Evolutionary conservation across 2,797 vertebrate species (phyloP).

Genomic region (Sebastes melanostomus): DNA sequence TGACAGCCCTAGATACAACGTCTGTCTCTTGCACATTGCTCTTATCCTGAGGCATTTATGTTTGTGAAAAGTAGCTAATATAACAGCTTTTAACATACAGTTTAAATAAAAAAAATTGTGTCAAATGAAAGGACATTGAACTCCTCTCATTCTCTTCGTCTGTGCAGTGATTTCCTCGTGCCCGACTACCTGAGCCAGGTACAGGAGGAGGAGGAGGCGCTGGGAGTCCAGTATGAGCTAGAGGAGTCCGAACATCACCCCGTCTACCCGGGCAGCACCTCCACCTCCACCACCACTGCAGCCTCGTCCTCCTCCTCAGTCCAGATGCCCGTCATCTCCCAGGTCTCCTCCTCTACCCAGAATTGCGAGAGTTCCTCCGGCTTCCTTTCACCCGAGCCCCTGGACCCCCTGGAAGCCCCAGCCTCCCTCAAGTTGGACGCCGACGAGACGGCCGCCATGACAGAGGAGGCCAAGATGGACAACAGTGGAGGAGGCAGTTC

Average conservation of each 20-base stretch:
- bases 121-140: not conserved
- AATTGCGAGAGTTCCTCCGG: slow-evolving; percentile 90
- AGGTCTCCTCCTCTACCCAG: slow-evolving; percentile 98
- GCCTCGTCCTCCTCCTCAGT: slow-evolving; percentile 89
- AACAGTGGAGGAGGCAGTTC: slow-evolving; percentile 71
- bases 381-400: slow-evolving; percentile 83
- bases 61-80: not conserved
- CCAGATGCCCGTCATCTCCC: slow-evolving; percentile 98
- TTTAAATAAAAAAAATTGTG: not conserved
- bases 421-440: slow-evolving; percentile 65
- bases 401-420: slow-evolving; percentile 88
- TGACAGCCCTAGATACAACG: not conserved
- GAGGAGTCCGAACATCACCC: slow-evolving; percentile 81
- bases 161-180: slow-evolving; percentile 95
- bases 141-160: slow-evolving; percentile 20
- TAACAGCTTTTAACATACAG: not conserved
- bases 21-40: not conserved
- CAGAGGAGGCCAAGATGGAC: slow-evolving; percentile 76
- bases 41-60: not conserved
- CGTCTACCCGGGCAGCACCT: slow-evolving; percentile 65
- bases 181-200: slow-evolving; percentile 99
- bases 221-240: slow-evolving; percentile 93
- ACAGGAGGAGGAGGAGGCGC: slow-evolving; percentile 91
- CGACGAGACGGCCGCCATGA: slow-evolving; percentile 58
- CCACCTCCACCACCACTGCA: slow-evolving; percentile 49